Evolutionary conservation across 2,797 vertebrate species (phyloP).

Genomic region (Atherinosoma microstoma): DNA sequence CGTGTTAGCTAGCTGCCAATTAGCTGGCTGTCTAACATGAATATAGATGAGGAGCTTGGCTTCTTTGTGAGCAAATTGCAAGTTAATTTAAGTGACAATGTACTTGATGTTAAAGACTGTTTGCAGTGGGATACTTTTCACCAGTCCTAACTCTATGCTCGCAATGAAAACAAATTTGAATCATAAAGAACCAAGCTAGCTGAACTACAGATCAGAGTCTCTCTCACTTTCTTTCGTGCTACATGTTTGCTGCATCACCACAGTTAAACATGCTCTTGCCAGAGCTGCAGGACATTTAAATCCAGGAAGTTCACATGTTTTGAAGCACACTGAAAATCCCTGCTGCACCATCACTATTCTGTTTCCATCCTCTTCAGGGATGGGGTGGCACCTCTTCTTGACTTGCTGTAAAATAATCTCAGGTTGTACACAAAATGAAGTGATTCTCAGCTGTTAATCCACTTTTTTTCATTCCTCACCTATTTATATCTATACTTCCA

Average conservation of each 20-base stretch:
- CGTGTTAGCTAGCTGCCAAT: slow-evolving; percentile 31
- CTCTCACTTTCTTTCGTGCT: background rate
- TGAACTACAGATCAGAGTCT: background rate
- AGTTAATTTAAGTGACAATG: slow-evolving; percentile 18
- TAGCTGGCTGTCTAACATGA: slow-evolving; percentile 25
- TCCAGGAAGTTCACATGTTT: slow-evolving; percentile 3
- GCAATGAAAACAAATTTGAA: background rate
- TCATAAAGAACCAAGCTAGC: background rate
- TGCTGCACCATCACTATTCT: slow-evolving; percentile 8
- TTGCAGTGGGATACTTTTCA: slow-evolving; percentile 26
- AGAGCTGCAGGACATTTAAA: background rate
- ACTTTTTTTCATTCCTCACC: slow-evolving; percentile 31
- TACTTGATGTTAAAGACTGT: slow-evolving; percentile 19
- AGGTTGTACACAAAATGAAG: slow-evolving; percentile 25
- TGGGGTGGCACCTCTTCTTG: slow-evolving; percentile 2
- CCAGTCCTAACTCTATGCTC: too few relatives aligned
- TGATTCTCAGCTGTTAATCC: slow-evolving; percentile 21
- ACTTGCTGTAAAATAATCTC: slow-evolving; percentile 18
- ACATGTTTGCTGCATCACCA: background rate
- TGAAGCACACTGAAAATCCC: background rate
- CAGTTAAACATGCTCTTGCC: background rate
- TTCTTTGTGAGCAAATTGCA: background rate
- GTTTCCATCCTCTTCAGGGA: slow-evolving; percentile 2
- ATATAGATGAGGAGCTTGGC: slow-evolving; percentile 31
- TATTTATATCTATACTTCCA: slow-evolving; percentile 30